A percentile compares a stretch with the other conserved stretches of the same genome.
Evolutionary conservation across 2,113 vertebrate species (phyloP).

Genomic region (Danio rerio): GRCz12tu NC_133199.1:35933501-35934000

Average conservation of each 20-base stretch:
- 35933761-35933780: background rate
- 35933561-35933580: constrained; percentile 28
- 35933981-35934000: too few species aligned
- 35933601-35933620: background rate
- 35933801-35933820: background rate
- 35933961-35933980: too few species aligned
- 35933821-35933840: too few species aligned
- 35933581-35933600: constrained; percentile 6
- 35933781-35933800: background rate
- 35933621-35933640: constrained; percentile 28
- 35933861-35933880: too few species aligned
- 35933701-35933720: constrained; percentile 51
- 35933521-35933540: constrained; percentile 5
- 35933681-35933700: constrained; percentile 7
- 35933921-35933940: too few species aligned
- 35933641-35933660: constrained; percentile 31
- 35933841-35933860: too few species aligned
- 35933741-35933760: constrained; percentile 26
- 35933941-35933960: too few species aligned
- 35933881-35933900: too few species aligned
- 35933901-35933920: too few species aligned
- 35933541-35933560: constrained; percentile 39
- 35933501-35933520: constrained; percentile 6
- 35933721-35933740: constrained; percentile 43
- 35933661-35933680: constrained; percentile 26